phyloP scores from a whole-genome alignment of 2,113 vertebrate species.

The Perca flavescens region DNA sequence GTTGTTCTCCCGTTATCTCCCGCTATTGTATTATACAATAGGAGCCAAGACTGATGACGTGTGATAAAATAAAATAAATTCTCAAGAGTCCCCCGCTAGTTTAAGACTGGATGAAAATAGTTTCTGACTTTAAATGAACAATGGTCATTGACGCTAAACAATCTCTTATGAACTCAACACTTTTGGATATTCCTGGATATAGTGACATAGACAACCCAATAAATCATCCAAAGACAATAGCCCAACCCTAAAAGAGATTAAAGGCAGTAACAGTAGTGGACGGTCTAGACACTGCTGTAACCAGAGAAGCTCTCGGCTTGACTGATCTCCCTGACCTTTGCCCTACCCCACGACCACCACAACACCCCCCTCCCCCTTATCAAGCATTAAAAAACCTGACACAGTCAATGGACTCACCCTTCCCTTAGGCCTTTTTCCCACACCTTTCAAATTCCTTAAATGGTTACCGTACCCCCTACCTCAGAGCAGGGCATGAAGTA shows the following conservation, averaged over 20 bases:
- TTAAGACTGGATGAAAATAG: not conserved
- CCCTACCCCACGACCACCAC: slow-evolving; percentile 29
- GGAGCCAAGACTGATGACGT: not conserved
- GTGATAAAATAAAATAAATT: not conserved
- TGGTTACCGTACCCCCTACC: slow-evolving; percentile 39
- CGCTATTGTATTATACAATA: not conserved
- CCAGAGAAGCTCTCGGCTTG: slow-evolving; percentile 18
- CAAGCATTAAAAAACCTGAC: slow-evolving; percentile 33
- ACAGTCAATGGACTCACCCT: slow-evolving; percentile 24
- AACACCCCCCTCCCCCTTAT: too few relatives aligned
- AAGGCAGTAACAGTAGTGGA: slow-evolving; percentile 8
- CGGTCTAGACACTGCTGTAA: slow-evolving; percentile 48
- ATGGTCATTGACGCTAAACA: not conserved
- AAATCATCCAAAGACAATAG: not conserved
- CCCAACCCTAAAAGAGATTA: not conserved
- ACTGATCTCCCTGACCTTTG: slow-evolving; percentile 45
- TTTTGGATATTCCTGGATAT: not conserved
- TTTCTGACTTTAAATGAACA: not conserved
- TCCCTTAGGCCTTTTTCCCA: slow-evolving; percentile 37
- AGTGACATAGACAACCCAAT: not conserved
- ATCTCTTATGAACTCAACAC: not conserved
- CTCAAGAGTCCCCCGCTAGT: not conserved
- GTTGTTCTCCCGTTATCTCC: not conserved
- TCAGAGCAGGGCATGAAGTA: slow-evolving; percentile 20
- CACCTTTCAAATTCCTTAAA: slow-evolving; percentile 66